These are phyloP conservation scores for Drosophila malerkotliana DNA, from an alignment of 1,140 invertebrate genomes.

Conservation along the genomic window DNA sequence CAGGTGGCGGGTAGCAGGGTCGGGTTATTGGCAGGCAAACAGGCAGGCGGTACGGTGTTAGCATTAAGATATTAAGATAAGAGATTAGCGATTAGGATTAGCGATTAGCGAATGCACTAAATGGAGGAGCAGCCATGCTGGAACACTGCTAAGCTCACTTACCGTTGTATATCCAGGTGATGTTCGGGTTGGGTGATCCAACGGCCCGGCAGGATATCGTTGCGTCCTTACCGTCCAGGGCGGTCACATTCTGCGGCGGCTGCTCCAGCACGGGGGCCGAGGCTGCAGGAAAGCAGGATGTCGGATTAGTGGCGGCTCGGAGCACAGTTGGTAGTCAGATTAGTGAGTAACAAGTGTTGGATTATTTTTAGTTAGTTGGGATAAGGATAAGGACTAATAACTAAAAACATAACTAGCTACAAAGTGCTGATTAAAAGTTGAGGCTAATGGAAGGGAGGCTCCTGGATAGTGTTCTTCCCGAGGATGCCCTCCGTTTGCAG, in stretches of 20 bases:
- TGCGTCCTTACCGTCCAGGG: conserved; percentile 96
- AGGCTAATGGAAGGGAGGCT: no score
- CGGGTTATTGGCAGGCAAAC: background rate
- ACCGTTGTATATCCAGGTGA: conserved; percentile 97
- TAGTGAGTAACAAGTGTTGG: background rate
- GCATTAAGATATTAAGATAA: background rate
- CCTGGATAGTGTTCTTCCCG: background rate
- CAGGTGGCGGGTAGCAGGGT: background rate
- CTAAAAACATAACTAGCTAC: no score
- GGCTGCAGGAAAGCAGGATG: conserved; percentile 85
- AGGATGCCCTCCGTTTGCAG: background rate
- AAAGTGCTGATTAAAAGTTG: background rate
- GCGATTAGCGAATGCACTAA: conserved; percentile 9
- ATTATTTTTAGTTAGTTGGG: background rate
- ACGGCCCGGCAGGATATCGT: conserved; percentile 93
- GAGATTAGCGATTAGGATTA: background rate
- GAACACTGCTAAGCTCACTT: conserved; percentile 66
- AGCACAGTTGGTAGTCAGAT: background rate
- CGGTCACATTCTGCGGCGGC: conserved; percentile 93
- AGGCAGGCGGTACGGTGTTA: background rate
- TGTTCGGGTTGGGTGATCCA: conserved; percentile 94
- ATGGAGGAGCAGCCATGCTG: conserved; percentile 9
- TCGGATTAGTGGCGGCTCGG: background rate
- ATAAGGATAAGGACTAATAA: no score
- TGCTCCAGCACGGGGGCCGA: conserved; percentile 92